Conservation (phyloP, 2,888 invertebrate genomes). For the Oligia latruncula region DNA sequence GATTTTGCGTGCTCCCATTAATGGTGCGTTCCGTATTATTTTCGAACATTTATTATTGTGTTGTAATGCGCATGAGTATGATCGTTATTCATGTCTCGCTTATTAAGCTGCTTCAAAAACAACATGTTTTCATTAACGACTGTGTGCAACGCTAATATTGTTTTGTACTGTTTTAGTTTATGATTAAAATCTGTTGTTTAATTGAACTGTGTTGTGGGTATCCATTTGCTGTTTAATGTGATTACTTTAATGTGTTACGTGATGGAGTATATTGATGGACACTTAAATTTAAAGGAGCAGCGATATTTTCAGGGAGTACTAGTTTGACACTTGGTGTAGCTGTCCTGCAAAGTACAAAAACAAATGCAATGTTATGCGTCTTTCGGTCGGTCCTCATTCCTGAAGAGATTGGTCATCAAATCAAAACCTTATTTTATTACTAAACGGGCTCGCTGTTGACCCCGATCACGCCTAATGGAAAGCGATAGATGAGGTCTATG, state of each 20-base stretch:
- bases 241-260: slow-evolving; percentile 41
- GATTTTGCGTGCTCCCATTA: slow-evolving; percentile 90
- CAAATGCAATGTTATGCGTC: background rate
- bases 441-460: too few relatives aligned
- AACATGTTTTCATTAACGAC: slow-evolving; percentile 87
- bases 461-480: too few relatives aligned
- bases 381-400: background rate
- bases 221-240: slow-evolving; percentile 48
- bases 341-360: background rate
- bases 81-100: slow-evolving; percentile 87
- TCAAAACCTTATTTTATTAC: background rate
- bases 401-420: background rate
- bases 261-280: slow-evolving; percentile 14
- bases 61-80: slow-evolving; percentile 80
- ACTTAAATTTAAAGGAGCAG: slow-evolving; percentile 22
- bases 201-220: slow-evolving; percentile 54
- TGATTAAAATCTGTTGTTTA: slow-evolving; percentile 71
- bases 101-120: slow-evolving; percentile 89
- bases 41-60: slow-evolving; percentile 87
- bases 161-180: slow-evolving; percentile 77
- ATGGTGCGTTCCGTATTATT: slow-evolving; percentile 88
- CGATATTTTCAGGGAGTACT: background rate
- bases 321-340: background rate
- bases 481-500: too few relatives aligned
- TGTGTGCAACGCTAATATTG: slow-evolving; percentile 78